phyloP scores from a whole-genome alignment of 2,888 invertebrate genomes.

The Microplitis deprimator region DNA sequence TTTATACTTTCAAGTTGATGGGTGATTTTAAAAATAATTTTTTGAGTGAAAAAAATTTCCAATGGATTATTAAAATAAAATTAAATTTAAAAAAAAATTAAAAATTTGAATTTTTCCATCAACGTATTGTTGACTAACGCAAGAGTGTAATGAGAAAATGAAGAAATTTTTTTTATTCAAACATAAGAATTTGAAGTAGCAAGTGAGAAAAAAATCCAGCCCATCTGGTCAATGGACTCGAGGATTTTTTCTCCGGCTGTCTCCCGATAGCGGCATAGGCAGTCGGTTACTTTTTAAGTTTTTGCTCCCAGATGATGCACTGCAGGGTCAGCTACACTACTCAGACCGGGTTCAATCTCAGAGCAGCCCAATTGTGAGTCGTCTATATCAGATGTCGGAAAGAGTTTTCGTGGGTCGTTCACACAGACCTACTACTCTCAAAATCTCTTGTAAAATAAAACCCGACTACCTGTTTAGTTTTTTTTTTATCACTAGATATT shows the following conservation, averaged over 20 bases:
- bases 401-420: background rate
- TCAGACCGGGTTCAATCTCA: slow-evolving; percentile 46
- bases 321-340: slow-evolving; percentile 55
- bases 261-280: slow-evolving; percentile 41
- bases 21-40: too few species aligned
- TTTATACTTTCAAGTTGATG: too few species aligned
- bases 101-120: too few species aligned
- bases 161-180: background rate
- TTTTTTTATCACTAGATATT: slow-evolving; percentile 48
- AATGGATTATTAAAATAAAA: too few species aligned
- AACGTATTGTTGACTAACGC: too few species aligned
- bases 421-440: background rate
- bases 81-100: too few species aligned
- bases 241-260: slow-evolving; percentile 40
- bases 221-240: slow-evolving; percentile 66
- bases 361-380: slow-evolving; percentile 24
- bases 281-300: slow-evolving; percentile 13
- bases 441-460: background rate
- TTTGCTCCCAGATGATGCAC: slow-evolving; percentile 57
- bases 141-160: too few species aligned
- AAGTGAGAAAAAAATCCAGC: slow-evolving; percentile 31
- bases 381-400: slow-evolving; percentile 45
- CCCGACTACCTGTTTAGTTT: slow-evolving; percentile 25
- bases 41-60: too few species aligned
- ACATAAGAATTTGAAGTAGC: slow-evolving; percentile 8